These are phyloP conservation scores for Malacoraja senta DNA, from an alignment of 2,797 vertebrate species.

Conservation along the genomic window DNA sequence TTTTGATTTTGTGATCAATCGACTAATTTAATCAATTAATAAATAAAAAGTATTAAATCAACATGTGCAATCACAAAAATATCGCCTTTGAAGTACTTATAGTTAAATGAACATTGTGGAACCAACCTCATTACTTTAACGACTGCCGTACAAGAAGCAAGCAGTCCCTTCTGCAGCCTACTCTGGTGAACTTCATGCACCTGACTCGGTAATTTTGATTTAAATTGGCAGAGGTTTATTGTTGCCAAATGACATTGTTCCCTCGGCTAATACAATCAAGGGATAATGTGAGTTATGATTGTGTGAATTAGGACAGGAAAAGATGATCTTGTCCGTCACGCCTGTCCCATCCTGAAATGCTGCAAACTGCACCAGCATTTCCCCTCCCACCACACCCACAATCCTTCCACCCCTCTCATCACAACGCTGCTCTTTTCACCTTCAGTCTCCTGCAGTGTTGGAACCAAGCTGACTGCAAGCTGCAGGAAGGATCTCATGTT, in stretches of 20 bases:
- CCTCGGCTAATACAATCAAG: not conserved
- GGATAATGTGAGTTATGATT: not conserved
- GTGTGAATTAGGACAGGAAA: not conserved
- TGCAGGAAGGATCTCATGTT: not conserved
- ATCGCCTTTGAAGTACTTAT: not conserved
- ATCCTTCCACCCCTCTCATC: not conserved
- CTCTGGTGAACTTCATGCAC: not conserved
- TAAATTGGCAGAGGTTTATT: not conserved
- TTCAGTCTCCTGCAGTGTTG: not conserved
- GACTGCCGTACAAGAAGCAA: not conserved
- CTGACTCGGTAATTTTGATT: not conserved
- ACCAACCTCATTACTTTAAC: not conserved
- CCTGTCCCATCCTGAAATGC: not conserved
- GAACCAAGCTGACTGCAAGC: not conserved
- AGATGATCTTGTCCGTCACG: not conserved
- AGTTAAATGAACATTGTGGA: not conserved
- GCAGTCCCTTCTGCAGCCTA: not conserved
- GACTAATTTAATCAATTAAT: too few species aligned
- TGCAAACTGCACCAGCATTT: not conserved
- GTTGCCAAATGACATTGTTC: not conserved
- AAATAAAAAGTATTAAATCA: too few species aligned
- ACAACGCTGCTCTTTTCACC: not conserved
- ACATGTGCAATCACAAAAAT: too few species aligned
- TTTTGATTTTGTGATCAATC: too few species aligned
- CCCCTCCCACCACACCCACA: not conserved